Evolutionary conservation across 2,113 vertebrate genomes (phyloP).

Genomic region (Okapia johnstoni): DNA sequence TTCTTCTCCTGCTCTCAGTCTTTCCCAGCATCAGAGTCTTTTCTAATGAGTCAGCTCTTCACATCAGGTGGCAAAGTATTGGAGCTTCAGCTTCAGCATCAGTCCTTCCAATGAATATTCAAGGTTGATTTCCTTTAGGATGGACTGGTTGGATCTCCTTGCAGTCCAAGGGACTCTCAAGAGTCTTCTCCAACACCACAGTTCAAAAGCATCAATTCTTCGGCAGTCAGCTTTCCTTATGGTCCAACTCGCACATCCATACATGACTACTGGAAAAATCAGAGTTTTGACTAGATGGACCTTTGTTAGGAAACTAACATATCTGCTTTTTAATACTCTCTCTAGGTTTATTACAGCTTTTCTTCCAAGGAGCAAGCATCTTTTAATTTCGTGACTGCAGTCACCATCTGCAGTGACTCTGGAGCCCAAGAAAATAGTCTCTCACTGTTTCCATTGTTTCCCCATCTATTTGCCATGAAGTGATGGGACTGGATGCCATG

Average conservation of each 20-base stretch:
- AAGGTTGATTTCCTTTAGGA: neutral
- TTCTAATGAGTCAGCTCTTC: neutral
- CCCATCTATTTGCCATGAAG: neutral
- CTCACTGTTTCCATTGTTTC: neutral
- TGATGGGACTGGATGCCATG: neutral
- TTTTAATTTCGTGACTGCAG: neutral
- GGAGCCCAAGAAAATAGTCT: neutral
- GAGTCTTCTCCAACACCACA: neutral
- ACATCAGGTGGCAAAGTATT: neutral
- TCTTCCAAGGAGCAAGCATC: neutral
- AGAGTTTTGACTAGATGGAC: neutral
- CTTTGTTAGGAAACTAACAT: neutral
- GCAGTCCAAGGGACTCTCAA: neutral
- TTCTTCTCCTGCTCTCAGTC: neutral
- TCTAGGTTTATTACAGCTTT: neutral
- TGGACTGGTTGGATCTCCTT: neutral
- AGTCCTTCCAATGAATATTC: neutral
- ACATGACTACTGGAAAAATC: neutral
- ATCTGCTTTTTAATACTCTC: neutral
- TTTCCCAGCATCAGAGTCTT: neutral
- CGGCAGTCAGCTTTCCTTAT: neutral
- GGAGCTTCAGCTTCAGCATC: neutral
- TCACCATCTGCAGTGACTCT: neutral
- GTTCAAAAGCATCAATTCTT: neutral
- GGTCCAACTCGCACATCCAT: neutral